Evolutionary conservation across 2,797 vertebrate species (phyloP).

Genomic region (Helarctos malayanus): DNA sequence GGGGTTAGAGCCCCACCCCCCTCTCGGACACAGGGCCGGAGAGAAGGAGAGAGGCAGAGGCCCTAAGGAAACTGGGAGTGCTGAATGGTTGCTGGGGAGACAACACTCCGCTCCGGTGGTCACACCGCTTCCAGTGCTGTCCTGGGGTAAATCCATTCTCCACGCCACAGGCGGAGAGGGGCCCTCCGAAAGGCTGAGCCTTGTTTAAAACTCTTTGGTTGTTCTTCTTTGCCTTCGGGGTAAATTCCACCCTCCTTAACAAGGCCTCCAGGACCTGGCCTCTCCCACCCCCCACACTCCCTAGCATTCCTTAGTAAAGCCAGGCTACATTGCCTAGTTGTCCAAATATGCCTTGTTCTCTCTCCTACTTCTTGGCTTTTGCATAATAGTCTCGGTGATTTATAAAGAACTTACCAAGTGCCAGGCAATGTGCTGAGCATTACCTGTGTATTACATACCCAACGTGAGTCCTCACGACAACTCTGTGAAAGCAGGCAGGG

Average conservation of each 20-base stretch:
- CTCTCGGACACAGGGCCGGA: background rate
- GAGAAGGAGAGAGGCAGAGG: background rate
- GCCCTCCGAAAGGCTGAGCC: background rate
- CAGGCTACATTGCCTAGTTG: background rate
- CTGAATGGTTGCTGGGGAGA: background rate
- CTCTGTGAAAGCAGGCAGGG: background rate
- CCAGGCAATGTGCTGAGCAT: background rate
- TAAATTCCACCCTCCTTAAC: background rate
- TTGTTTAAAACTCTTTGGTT: background rate
- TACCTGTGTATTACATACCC: background rate
- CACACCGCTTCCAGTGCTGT: background rate
- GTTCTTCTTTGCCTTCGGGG: background rate
- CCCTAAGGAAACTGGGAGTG: background rate
- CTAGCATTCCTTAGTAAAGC: background rate
- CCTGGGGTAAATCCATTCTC: background rate
- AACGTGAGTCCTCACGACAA: background rate
- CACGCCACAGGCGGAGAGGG: background rate
- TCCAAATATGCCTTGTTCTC: background rate
- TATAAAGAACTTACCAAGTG: conserved; percentile 25
- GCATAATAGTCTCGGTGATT: background rate
- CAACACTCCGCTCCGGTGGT: background rate
- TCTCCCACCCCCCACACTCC: background rate
- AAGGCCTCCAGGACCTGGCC: background rate
- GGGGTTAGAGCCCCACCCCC: too few species aligned
- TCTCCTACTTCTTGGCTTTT: background rate